Conservation (phyloP, 2,888 invertebrate genomes). For the Cyclophora albipunctata region DNA sequence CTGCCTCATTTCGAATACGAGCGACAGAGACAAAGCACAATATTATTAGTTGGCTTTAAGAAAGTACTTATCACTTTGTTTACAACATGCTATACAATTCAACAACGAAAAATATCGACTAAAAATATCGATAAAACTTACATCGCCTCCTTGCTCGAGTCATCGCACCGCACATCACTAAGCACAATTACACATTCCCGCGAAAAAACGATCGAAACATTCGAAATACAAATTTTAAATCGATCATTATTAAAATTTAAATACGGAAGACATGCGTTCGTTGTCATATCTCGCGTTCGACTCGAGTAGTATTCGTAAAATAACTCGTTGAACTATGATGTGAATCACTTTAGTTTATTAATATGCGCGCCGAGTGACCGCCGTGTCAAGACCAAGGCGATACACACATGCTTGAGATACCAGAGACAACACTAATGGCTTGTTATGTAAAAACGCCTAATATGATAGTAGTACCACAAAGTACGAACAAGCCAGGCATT, state of each 20-base stretch:
- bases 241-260: constrained; percentile 17
- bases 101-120: background rate
- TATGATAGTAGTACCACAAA: too few species aligned
- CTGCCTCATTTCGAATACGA: too few species aligned
- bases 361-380: constrained; percentile 71
- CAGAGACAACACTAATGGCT: constrained; percentile 33
- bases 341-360: constrained; percentile 69
- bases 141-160: constrained; percentile 23
- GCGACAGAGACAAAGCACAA: too few species aligned
- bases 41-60: too few species aligned
- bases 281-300: constrained; percentile 56
- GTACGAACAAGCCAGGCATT: too few species aligned
- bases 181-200: constrained; percentile 16
- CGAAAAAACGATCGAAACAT: constrained; percentile 18
- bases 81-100: too few species aligned
- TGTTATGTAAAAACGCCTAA: constrained; percentile 34
- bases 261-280: constrained; percentile 38
- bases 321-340: constrained; percentile 53
- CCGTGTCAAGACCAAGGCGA: constrained; percentile 68
- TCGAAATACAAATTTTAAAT: constrained; percentile 15
- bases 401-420: constrained; percentile 20
- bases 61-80: too few species aligned
- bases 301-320: constrained; percentile 32
- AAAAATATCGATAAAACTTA: constrained; percentile 34
- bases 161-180: constrained; percentile 34